These are phyloP conservation scores for Chlorocebus sabaeus DNA, from an alignment of 2,113 vertebrate species.

Conservation along the genomic window DNA sequence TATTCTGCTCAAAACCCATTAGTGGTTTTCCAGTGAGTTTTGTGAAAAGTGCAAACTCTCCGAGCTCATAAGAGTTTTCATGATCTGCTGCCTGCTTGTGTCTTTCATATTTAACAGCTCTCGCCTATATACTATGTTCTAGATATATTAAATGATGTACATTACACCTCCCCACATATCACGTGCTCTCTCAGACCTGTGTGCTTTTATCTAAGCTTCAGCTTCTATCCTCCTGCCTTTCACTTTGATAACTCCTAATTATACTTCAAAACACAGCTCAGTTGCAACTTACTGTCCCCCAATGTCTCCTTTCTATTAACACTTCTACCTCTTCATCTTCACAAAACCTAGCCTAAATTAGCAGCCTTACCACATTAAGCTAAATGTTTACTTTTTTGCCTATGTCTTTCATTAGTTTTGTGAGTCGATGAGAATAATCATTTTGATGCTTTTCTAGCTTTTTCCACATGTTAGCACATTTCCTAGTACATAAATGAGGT, in stretches of 20 bases:
- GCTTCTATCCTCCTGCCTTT: neutral
- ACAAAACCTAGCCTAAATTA: neutral
- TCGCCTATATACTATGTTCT: neutral
- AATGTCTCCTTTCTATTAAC: neutral
- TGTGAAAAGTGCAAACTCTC: neutral
- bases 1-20: neutral
- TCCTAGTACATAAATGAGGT: neutral
- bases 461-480: neutral
- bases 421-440: neutral
- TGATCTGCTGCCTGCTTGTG: neutral
- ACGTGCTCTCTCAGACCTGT: neutral
- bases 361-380: neutral
- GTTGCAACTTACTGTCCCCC: neutral
- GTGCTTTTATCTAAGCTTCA: neutral
- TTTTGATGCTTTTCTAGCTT: neutral
- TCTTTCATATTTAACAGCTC: neutral
- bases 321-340: neutral
- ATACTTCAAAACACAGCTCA: neutral
- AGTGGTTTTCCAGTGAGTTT: neutral
- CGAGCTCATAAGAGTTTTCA: neutral
- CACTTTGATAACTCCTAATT: neutral
- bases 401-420: neutral
- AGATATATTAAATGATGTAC: neutral
- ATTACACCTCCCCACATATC: neutral
- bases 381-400: neutral